phyloP scores from a whole-genome alignment of 2,113 vertebrate genomes.

The Nothoprocta perdicaria region DNA sequence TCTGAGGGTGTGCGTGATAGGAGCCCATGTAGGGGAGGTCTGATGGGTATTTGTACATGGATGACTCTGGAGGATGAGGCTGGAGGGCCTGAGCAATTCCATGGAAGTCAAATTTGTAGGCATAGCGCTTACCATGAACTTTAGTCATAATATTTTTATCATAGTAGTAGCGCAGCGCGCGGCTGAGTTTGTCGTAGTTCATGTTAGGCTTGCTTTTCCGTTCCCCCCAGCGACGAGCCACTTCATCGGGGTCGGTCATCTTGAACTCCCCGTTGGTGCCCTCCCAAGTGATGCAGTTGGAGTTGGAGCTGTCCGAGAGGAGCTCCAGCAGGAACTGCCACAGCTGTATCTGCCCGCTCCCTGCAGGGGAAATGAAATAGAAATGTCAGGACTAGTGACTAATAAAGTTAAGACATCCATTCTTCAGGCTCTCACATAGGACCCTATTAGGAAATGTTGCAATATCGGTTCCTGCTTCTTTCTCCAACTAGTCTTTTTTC shows the following conservation, averaged over 20 bases:
- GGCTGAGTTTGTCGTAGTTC: constrained; percentile 93
- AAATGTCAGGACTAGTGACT: not conserved
- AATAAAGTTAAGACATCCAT: not conserved
- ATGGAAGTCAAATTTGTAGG: constrained; percentile 93
- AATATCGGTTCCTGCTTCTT: not conserved
- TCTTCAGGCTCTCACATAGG: not conserved
- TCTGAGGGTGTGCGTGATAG: constrained; percentile 88
- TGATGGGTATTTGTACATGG: constrained; percentile 90
- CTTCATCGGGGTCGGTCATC: constrained; percentile 90
- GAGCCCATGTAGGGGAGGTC: constrained; percentile 90
- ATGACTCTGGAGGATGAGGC: constrained; percentile 87
- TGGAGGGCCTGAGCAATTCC: constrained; percentile 92
- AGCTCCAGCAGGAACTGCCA: constrained; percentile 92
- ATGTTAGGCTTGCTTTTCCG: constrained; percentile 91
- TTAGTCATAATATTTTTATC: constrained; percentile 96
- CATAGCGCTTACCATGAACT: constrained; percentile 90
- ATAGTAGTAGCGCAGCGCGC: constrained; percentile 90
- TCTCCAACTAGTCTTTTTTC: not conserved
- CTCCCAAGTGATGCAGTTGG: constrained; percentile 91
- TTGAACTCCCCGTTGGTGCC: constrained; percentile 92
- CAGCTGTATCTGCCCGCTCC: constrained; percentile 90
- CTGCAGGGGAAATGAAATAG: constrained; percentile 45
- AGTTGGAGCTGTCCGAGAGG: constrained; percentile 87
- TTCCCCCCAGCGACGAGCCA: constrained; percentile 89
- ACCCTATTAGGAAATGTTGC: not conserved